These are phyloP conservation scores for Syngnathus scovelli DNA, from an alignment of 2,113 vertebrate species.

Conservation along the genomic window DNA sequence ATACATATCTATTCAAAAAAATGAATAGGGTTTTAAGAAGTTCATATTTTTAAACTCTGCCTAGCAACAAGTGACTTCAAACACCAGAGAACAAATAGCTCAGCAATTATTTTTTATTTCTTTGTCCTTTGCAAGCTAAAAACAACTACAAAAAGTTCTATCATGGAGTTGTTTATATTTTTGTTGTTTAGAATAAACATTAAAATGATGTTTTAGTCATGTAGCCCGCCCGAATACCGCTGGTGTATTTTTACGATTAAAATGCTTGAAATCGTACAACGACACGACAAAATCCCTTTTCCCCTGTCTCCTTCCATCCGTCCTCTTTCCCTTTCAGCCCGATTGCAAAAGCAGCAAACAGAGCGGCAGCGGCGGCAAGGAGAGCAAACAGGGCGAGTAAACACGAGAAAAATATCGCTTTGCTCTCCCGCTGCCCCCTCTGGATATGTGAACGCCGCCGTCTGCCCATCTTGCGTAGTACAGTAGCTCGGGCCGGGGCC, in stretches of 20 bases:
- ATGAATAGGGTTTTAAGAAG: no score
- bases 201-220: no score
- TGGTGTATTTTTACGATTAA: no score
- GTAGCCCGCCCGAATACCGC: no score
- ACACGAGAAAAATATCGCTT: constrained; percentile 50
- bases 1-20: no score
- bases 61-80: neutral
- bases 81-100: neutral
- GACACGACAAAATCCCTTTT: neutral
- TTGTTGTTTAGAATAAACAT: no score
- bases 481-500: constrained; percentile 37
- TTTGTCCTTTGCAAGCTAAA: neutral
- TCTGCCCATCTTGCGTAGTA: constrained; percentile 21
- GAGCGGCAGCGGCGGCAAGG: constrained; percentile 3
- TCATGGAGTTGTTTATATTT: no score
- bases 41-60: neutral
- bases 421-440: constrained; percentile 43
- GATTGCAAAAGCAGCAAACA: constrained; percentile 18
- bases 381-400: constrained; percentile 33
- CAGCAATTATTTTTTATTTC: neutral
- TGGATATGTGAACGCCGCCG: constrained; percentile 54
- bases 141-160: no score
- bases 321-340: constrained; percentile 38
- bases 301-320: constrained; percentile 8
- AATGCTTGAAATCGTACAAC: neutral